These are phyloP conservation scores for Galemys pyrenaicus DNA, from an alignment of 2,113 vertebrate genomes.

Conservation along the genomic window DNA sequence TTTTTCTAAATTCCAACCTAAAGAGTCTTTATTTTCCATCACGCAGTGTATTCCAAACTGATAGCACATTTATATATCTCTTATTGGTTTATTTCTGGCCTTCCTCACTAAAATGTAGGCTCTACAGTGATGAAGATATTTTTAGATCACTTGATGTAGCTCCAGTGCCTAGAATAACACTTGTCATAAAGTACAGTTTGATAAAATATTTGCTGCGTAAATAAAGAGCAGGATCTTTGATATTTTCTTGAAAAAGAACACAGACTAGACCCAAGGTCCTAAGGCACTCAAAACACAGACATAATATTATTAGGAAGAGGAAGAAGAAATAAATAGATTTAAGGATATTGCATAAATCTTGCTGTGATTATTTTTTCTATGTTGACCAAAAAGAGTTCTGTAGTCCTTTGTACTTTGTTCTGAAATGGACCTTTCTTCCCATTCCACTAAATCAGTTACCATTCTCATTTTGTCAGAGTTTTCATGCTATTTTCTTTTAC, in stretches of 20 bases:
- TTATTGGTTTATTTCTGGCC: neutral
- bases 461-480: neutral
- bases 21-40: neutral
- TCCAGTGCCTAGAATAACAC: neutral
- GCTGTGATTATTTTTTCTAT: neutral
- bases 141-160: neutral
- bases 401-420: neutral
- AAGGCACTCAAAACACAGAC: neutral
- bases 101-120: neutral
- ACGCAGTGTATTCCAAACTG: neutral
- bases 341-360: neutral
- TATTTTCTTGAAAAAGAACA: neutral
- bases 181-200: neutral
- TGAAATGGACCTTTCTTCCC: neutral
- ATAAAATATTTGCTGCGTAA: conserved; percentile 13
- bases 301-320: neutral
- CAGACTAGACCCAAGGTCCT: neutral
- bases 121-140: neutral
- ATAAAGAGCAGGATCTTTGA: neutral
- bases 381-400: neutral
- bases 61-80: neutral
- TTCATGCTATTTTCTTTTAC: neutral
- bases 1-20: neutral
- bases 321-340: neutral
- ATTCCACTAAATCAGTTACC: neutral